Evolutionary conservation across 2,113 vertebrate species (phyloP), one percentile per base, ranked within the genome.

Genomic region (Ptilorrhoa leucosticta): DNA sequence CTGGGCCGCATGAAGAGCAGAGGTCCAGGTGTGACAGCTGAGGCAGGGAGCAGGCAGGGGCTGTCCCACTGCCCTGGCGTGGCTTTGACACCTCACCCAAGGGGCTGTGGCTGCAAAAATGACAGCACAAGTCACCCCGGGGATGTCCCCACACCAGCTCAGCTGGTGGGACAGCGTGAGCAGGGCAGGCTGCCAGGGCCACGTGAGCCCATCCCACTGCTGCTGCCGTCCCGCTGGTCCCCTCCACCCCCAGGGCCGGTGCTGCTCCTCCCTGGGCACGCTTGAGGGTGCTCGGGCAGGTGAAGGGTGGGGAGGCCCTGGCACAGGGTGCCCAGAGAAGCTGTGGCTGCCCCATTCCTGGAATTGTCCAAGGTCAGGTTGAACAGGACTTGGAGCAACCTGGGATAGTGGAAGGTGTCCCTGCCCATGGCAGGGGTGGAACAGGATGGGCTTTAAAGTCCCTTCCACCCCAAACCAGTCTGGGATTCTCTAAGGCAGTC

Each of bases 351-450:
- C 14, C n/a, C 54, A 40, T 40, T 24, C 47, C 40, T 69, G 47
- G 14, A 0, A 61, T 2, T 35, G n/a, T 3, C 14, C 54, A 53
- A 40, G 24, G 30, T n/a, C 70, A 15, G 20, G 39, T 0, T 60
- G 37, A 23, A 10, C 0, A 0, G 13, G 53, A 5, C 13, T 75
- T 17, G 68, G 33, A 73, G 44, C 51, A n/a, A 0, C 27, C 23
- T 51, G 77, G 24, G 22, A 2, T 0, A 4, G 33, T 26, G 28
- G 53, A 0, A 68, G n/a, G 23, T 22, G 28, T 39, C 44, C 37
- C 51, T 50, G 42, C 7, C 18, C 15, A 7, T 7, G 39, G 45
- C 39, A 40, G n/a, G 17, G 9, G 7, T 26, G 24, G 24, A 0
- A 45, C 0, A 0, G 13, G n/a, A 15, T 26, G 47, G 6, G 4